These are phyloP conservation scores for Sycophaga agraensis DNA, from an alignment of 1,140 invertebrate genomes.

Conservation along the genomic window DNA sequence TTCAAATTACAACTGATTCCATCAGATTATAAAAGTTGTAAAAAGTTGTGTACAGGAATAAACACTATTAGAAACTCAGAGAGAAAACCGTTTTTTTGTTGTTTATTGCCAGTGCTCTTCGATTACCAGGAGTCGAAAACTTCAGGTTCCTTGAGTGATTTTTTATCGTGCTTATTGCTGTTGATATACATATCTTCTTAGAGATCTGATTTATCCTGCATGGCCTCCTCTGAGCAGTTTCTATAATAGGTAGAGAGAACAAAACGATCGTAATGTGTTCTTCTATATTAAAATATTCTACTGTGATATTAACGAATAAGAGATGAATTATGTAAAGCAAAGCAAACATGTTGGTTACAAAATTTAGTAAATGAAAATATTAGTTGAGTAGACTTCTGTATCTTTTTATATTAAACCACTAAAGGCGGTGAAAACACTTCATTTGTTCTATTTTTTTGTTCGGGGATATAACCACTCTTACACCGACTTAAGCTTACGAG, in stretches of 20 bases:
- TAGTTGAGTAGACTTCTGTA: background rate
- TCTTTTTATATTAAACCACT: background rate
- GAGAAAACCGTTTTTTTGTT: background rate
- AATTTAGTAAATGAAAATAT: conserved; percentile 3
- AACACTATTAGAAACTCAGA: conserved; percentile 7
- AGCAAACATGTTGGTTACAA: conserved; percentile 12
- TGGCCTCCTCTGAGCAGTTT: conserved; percentile 48
- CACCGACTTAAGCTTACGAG: background rate
- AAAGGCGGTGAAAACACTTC: background rate
- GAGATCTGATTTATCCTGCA: conserved; percentile 47
- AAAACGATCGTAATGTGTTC: conserved; percentile 22
- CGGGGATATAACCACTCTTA: background rate
- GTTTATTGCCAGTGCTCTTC: background rate
- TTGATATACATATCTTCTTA: conserved; percentile 31
- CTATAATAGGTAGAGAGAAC: conserved; percentile 38
- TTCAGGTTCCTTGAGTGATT: background rate
- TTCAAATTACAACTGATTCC: background rate
- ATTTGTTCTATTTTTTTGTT: background rate
- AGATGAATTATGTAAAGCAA: background rate
- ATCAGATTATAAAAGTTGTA: conserved; percentile 11
- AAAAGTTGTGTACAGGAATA: conserved; percentile 4
- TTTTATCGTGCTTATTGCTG: background rate
- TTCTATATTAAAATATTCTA: conserved; percentile 8
- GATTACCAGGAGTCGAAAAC: conserved; percentile 1
- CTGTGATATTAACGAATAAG: conserved; percentile 9